A percentile compares a stretch with the other conserved stretches of the same genome.
phyloP scores from a whole-genome alignment of 2,888 invertebrate genomes.

The Heliconius ismenius region DNA sequence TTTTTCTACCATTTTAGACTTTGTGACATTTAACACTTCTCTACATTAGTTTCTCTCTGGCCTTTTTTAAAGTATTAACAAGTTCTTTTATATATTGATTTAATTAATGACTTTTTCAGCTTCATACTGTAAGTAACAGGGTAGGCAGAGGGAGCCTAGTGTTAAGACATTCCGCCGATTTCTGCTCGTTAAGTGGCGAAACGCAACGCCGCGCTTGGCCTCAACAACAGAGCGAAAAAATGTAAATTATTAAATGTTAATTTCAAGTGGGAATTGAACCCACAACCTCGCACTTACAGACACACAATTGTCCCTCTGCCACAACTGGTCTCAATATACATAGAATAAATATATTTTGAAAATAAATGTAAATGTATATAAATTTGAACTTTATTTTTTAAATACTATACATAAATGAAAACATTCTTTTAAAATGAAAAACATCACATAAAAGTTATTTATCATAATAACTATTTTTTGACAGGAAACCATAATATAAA shows the following conservation, averaged over 20 bases:
- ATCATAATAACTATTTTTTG: neutral
- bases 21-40: neutral
- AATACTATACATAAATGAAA: conserved; percentile 5
- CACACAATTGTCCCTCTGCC: too few relatives aligned
- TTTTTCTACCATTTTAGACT: neutral
- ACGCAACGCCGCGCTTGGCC: too few relatives aligned
- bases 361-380: neutral
- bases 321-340: too few relatives aligned
- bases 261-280: too few relatives aligned
- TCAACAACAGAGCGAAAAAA: too few relatives aligned
- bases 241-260: too few relatives aligned
- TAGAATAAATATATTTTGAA: neutral
- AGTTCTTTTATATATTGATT: neutral
- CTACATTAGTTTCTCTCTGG: neutral
- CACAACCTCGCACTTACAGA: too few relatives aligned
- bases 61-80: neutral
- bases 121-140: too few relatives aligned
- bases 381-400: conserved; percentile 10
- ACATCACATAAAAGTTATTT: neutral
- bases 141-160: too few relatives aligned
- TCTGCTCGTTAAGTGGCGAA: too few relatives aligned
- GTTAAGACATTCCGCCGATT: too few relatives aligned
- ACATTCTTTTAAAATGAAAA: neutral
- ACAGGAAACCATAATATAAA: neutral
- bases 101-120: neutral